Percentiles rank a stretch among this genome's conserved stretches.
phyloP scores from a whole-genome alignment of 2,113 vertebrate species.

The Macrotis lagotis region DNA sequence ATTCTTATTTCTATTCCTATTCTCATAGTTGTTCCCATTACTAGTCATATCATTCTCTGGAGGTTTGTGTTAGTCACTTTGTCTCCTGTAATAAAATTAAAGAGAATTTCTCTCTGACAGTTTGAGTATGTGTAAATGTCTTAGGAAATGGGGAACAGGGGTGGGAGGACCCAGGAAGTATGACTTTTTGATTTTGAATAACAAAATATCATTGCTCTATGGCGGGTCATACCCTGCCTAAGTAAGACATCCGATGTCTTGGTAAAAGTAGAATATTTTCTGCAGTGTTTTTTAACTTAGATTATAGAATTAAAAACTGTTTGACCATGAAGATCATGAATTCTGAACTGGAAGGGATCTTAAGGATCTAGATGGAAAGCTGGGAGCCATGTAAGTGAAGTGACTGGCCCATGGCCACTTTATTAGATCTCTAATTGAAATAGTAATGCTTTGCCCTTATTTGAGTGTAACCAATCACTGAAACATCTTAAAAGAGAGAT shows the following conservation, averaged over 20 bases:
- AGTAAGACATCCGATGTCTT: not conserved
- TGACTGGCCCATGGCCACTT: not conserved
- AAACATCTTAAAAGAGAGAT: constrained; percentile 3
- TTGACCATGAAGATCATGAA: not conserved
- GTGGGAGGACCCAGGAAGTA: not conserved
- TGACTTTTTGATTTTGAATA: not conserved
- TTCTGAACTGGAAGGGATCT: not conserved
- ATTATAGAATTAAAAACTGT: not conserved
- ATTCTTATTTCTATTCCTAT: not conserved
- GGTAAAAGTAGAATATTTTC: not conserved
- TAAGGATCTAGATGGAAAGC: not conserved
- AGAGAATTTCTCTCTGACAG: not conserved
- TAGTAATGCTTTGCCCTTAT: not conserved
- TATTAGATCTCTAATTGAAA: constrained; percentile 1
- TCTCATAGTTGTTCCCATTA: not conserved
- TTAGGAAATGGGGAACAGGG: not conserved
- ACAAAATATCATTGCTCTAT: not conserved
- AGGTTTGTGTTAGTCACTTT: not conserved
- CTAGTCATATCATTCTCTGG: not conserved
- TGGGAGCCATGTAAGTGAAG: not conserved
- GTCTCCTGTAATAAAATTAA: not conserved
- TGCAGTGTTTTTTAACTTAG: not conserved
- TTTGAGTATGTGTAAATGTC: not conserved
- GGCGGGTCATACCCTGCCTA: not conserved
- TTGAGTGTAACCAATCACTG: not conserved